These are phyloP conservation scores for Epizoanthus rinbou DNA, from an alignment of 92 coral and sea anemone genomes.

Conservation along the genomic window DNA sequence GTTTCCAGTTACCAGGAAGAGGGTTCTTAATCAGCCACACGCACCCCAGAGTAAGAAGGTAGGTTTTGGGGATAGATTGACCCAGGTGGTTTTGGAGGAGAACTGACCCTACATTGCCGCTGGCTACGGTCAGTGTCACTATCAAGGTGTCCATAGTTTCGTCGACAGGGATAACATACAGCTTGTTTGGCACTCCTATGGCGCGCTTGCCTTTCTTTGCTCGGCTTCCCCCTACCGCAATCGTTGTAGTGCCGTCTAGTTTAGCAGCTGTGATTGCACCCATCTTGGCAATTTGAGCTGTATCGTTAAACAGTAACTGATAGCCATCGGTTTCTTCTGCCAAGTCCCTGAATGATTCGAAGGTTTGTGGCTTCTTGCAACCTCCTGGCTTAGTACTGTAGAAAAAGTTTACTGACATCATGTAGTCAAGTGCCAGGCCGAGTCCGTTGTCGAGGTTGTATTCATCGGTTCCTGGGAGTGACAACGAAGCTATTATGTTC, in stretches of 20 bases:
- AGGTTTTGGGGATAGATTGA: conserved; percentile 20
- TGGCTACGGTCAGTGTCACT: conserved; percentile 57
- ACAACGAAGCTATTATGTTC: too few species aligned
- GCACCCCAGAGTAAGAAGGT: conserved; percentile 54
- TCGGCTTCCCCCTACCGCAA: conserved; percentile 51
- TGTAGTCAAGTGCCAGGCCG: conserved; percentile 63
- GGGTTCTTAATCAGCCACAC: conserved; percentile 60
- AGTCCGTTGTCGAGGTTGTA: conserved; percentile 66
- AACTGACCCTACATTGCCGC: conserved; percentile 31
- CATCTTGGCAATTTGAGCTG: conserved; percentile 55
- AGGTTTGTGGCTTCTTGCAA: conserved; percentile 37
- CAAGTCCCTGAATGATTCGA: conserved; percentile 29
- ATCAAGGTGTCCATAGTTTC: conserved; percentile 62
- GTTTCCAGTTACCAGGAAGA: conserved; percentile 57
- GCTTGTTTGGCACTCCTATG: conserved; percentile 17
- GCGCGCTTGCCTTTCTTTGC: conserved; percentile 2
- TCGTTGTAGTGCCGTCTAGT: conserved; percentile 67
- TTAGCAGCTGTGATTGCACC: conserved; percentile 45
- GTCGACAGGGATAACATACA: conserved; percentile 73
- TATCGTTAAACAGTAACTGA: conserved; percentile 59
- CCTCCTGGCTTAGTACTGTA: conserved; percentile 55
- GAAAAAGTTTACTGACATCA: conserved; percentile 66
- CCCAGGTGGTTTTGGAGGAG: conserved; percentile 59
- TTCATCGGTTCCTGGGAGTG: conserved; percentile 24
- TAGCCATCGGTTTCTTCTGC: conserved; percentile 66